phyloP scores from a whole-genome alignment of 2,113 vertebrate species.

The Aix galericulata region DNA sequence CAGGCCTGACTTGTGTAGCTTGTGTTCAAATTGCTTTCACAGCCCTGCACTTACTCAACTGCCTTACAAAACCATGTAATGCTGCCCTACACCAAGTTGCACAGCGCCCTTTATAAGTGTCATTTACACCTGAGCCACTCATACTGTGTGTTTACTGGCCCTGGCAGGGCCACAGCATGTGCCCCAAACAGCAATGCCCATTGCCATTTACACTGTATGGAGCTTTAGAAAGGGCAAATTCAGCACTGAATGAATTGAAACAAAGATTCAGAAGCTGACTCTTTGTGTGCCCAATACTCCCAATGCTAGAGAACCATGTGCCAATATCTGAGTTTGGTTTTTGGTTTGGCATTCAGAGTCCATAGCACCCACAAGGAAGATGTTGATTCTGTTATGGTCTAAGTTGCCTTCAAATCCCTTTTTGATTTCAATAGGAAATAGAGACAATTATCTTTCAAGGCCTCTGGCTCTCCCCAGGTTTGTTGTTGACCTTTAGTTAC shows the following conservation, averaged over 20 bases:
- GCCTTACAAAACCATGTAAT: neutral
- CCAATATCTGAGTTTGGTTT: accelerated
- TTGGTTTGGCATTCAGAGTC: neutral
- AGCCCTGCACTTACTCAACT: neutral
- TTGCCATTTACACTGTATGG: neutral
- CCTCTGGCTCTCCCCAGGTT: neutral
- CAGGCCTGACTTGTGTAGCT: neutral
- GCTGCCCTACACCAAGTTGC: neutral
- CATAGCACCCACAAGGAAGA: neutral
- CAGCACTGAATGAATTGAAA: accelerated
- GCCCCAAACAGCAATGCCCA: neutral
- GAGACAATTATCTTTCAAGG: neutral
- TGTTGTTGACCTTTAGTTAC: neutral
- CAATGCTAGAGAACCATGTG: neutral
- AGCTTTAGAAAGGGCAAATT: neutral
- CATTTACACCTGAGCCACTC: neutral
- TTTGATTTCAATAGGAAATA: neutral
- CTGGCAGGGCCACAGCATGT: neutral
- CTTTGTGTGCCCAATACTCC: neutral
- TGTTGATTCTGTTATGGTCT: neutral
- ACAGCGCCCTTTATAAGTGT: neutral
- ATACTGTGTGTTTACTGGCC: accelerated
- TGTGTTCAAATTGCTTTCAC: neutral
- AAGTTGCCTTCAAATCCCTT: neutral
- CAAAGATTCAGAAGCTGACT: neutral